Conservation (phyloP, 1,140 invertebrate species). For the Zaprionus inermis region DNA sequence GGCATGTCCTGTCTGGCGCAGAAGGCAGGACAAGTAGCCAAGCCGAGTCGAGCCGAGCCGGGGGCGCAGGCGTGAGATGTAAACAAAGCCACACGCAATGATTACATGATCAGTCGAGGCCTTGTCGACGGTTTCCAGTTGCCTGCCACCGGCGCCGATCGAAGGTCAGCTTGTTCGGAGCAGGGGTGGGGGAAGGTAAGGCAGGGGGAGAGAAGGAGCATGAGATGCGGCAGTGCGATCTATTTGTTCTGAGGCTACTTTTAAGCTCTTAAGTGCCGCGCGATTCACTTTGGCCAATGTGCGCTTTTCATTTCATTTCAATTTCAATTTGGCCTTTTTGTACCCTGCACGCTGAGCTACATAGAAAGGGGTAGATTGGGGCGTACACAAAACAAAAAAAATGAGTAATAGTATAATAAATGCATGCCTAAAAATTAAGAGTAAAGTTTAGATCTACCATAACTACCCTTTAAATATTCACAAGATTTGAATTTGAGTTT, state of each 20-base stretch:
- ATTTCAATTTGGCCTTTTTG: constrained; percentile 30
- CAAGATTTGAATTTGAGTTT: no score
- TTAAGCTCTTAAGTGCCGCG: constrained; percentile 73
- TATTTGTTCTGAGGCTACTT: constrained; percentile 38
- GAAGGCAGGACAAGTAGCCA: constrained; percentile 49
- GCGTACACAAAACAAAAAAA: no score
- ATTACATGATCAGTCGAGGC: constrained; percentile 65
- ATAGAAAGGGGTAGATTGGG: neutral
- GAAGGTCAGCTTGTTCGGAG: constrained; percentile 16
- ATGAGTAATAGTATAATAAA: no score
- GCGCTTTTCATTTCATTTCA: constrained; percentile 72
- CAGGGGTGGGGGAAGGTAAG: no score
- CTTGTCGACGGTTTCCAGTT: constrained; percentile 57
- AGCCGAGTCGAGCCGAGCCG: no score
- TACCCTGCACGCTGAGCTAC: neutral
- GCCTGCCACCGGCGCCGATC: constrained; percentile 29
- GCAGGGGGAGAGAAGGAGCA: neutral
- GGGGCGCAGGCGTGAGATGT: constrained; percentile 66
- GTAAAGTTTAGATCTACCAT: no score
- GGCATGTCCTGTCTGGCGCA: constrained; percentile 38
- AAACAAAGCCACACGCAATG: constrained; percentile 66
- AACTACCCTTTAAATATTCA: no score
- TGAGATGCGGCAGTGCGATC: neutral
- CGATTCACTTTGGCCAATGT: constrained; percentile 76
- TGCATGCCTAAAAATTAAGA: no score